Conservation (phyloP, 2,113 vertebrate genomes). For the Pteronura brasiliensis region DNA sequence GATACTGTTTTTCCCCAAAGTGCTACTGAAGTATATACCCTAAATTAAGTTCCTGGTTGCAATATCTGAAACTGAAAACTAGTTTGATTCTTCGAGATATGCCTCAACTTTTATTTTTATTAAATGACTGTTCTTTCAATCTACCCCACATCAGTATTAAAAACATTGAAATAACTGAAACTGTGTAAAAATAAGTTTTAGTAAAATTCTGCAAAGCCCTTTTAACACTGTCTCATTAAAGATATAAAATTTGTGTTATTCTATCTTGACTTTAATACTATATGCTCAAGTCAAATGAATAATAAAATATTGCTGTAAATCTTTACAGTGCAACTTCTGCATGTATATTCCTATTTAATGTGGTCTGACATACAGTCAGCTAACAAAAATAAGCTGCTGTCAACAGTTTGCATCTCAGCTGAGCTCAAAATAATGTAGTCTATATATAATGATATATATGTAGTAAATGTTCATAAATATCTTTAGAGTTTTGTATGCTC, state of each 20-base stretch:
- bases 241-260: background rate
- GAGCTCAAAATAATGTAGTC: background rate
- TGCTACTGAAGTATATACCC: background rate
- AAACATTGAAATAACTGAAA: background rate
- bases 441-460: background rate
- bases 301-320: background rate
- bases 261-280: background rate
- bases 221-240: background rate
- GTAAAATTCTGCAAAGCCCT: background rate
- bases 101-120: background rate
- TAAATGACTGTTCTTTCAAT: background rate
- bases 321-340: background rate
- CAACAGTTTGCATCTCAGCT: background rate
- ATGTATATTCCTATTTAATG: background rate
- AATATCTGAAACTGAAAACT: background rate
- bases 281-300: background rate
- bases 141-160: background rate
- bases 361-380: background rate
- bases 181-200: background rate
- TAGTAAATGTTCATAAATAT: background rate
- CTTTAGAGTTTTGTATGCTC: conserved; percentile 31
- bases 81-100: background rate
- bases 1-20: background rate
- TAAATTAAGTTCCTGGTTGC: background rate
- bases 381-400: background rate